phyloP scores from a whole-genome alignment of 2,113 vertebrate genomes.

The Xenus cinereus region DNA sequence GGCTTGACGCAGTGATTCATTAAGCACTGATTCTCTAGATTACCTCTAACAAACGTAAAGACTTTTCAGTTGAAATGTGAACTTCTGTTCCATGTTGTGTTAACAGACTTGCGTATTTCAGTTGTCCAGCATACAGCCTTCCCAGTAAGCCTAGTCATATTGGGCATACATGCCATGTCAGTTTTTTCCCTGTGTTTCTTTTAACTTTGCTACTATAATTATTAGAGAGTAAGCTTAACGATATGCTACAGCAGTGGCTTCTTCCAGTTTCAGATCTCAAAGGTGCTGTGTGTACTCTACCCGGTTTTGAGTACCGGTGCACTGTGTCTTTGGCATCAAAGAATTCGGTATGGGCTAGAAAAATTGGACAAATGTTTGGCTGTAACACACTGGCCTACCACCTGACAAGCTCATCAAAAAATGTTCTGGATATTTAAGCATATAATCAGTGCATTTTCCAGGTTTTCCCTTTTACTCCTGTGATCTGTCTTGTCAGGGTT shows the following conservation, averaged over 20 bases:
- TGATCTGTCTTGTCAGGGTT: neutral
- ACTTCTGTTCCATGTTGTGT: neutral
- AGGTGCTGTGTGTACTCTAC: too few species aligned
- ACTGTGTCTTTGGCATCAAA: neutral
- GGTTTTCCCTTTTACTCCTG: neutral
- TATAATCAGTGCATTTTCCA: neutral
- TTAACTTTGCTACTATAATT: neutral
- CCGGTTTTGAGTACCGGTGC: neutral
- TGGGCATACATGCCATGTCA: too few species aligned
- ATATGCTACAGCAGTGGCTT: neutral
- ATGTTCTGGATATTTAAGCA: neutral
- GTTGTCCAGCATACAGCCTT: neutral
- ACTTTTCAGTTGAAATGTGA: neutral
- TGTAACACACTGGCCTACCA: neutral
- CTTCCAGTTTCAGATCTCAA: neutral
- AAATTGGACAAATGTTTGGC: neutral
- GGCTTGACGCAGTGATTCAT: accelerated
- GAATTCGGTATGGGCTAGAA: neutral
- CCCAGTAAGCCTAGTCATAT: neutral
- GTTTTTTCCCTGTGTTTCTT: neutral
- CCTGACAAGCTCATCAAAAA: neutral
- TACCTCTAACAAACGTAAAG: too few species aligned
- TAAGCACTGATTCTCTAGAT: neutral
- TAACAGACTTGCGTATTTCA: neutral
- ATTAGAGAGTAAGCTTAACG: too few species aligned